These are phyloP conservation scores for Liodrosophila aerea DNA, from an alignment of 2,888 invertebrate species.

Conservation along the genomic window DNA sequence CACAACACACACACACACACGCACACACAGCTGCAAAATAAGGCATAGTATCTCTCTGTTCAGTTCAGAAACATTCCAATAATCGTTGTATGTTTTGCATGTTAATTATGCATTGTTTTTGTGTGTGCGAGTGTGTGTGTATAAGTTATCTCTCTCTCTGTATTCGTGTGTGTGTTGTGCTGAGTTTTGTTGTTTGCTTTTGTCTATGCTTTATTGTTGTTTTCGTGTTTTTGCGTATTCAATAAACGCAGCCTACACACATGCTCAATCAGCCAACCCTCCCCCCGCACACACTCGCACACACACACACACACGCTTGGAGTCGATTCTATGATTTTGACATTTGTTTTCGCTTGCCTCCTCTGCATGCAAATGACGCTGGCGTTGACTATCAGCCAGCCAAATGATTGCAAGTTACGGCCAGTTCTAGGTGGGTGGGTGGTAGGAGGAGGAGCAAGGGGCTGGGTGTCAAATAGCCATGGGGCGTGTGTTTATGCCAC, in stretches of 20 bases:
- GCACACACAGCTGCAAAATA: slow-evolving; percentile 19
- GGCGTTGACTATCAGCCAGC: slow-evolving; percentile 59
- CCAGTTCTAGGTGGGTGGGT: slow-evolving; percentile 8
- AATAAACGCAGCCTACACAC: slow-evolving; percentile 62
- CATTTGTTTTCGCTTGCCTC: slow-evolving; percentile 68
- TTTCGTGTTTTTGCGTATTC: slow-evolving; percentile 73
- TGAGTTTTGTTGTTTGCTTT: slow-evolving; percentile 15
- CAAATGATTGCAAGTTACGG: slow-evolving; percentile 29
- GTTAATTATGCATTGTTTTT: slow-evolving; percentile 61
- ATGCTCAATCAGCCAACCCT: slow-evolving; percentile 17
- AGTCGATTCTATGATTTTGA: slow-evolving; percentile 71
- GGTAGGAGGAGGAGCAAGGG: not conserved
- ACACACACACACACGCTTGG: slow-evolving; percentile 3
- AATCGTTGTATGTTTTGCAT: slow-evolving; percentile 69
- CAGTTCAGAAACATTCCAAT: slow-evolving; percentile 50
- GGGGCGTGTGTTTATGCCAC: slow-evolving; percentile 19
- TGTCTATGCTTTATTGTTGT: slow-evolving; percentile 59
- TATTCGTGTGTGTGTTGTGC: slow-evolving; percentile 6
- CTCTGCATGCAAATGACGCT: slow-evolving; percentile 72
- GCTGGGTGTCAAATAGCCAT: slow-evolving; percentile 5
- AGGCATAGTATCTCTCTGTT: not conserved
- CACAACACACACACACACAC: too few relatives aligned
- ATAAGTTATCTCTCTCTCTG: not conserved
- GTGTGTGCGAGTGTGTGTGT: not conserved
- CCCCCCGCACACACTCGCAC: slow-evolving; percentile 14